A percentile compares a stretch with the other conserved stretches of the same genome.
Conservation (phyloP, 2,797 vertebrate species). For the Microtus obscurus region DNA sequence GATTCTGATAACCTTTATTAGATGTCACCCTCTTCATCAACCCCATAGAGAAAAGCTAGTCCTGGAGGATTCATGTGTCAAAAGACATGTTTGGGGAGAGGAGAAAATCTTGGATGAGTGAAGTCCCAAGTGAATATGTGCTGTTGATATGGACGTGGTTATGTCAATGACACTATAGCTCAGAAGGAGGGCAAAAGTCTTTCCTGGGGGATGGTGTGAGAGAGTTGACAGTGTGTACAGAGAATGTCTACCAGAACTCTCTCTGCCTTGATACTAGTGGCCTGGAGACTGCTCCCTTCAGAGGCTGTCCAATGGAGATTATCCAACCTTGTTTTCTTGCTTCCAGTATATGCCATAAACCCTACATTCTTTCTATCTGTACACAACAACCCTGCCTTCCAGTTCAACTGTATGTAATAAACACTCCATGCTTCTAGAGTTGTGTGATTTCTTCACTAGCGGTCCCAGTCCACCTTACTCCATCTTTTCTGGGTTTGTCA, state of each 20-base stretch:
- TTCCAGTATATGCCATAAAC: background rate
- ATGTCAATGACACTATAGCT: background rate
- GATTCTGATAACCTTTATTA: constrained; percentile 11
- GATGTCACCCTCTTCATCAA: background rate
- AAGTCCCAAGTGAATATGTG: background rate
- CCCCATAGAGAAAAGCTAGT: background rate
- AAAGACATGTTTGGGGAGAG: background rate
- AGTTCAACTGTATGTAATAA: background rate
- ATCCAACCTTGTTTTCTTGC: background rate
- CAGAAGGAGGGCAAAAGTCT: background rate
- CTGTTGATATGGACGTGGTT: background rate
- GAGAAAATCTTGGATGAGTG: background rate
- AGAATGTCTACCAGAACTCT: background rate
- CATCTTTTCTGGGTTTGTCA: background rate
- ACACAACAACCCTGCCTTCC: background rate
- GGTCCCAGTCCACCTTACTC: background rate
- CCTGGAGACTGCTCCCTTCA: background rate
- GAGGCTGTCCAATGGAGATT: background rate
- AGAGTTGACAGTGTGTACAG: background rate
- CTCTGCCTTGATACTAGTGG: background rate
- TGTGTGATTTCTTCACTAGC: background rate
- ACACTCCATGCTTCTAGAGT: background rate
- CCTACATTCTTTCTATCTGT: background rate
- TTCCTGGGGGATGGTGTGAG: background rate
- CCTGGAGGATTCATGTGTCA: background rate